A percentile compares a stretch with the other conserved stretches of the same genome.
Conservation (phyloP, 2,888 invertebrate species). For the Cheilosia scutellata region DNA sequence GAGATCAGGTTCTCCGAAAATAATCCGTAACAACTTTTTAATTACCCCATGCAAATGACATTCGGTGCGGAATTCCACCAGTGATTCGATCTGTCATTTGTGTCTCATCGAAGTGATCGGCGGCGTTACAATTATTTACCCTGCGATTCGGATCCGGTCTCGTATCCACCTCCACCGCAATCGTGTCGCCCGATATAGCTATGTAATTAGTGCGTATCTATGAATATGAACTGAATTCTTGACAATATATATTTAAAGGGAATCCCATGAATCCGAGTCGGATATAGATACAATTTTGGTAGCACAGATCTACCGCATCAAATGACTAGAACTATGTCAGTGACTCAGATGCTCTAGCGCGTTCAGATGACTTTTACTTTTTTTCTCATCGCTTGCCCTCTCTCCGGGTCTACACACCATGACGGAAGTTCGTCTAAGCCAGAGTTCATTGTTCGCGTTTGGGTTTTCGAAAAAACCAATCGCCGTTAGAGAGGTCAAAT, state of each 20-base stretch:
- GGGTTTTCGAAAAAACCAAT: constrained; percentile 24
- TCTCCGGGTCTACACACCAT: constrained; percentile 6
- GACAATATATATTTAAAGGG: neutral
- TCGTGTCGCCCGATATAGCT: neutral
- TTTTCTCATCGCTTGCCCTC: constrained; percentile 2
- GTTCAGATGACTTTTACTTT: constrained; percentile 18
- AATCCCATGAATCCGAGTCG: constrained; percentile 23
- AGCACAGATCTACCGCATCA: neutral
- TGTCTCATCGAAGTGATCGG: constrained; percentile 9
- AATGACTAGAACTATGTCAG: constrained; percentile 22
- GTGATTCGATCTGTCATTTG: constrained; percentile 1
- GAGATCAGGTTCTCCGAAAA: constrained; percentile 66
- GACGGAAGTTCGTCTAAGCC: constrained; percentile 25
- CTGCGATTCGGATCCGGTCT: constrained; percentile 9
- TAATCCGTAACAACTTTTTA: constrained; percentile 56
- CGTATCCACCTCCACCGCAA: neutral
- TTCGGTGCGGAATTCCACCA: constrained; percentile 30
- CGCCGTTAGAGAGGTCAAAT: constrained; percentile 36
- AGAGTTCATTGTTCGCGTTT: constrained; percentile 35
- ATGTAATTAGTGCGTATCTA: constrained; percentile 16
- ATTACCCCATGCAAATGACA: constrained; percentile 36
- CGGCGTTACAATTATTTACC: neutral
- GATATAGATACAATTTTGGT: neutral
- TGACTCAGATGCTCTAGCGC: constrained; percentile 34
- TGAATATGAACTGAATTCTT: constrained; percentile 5